phyloP scores from a whole-genome alignment of 2,888 invertebrate genomes.

The Caenorhabditis parvicauda region DNA sequence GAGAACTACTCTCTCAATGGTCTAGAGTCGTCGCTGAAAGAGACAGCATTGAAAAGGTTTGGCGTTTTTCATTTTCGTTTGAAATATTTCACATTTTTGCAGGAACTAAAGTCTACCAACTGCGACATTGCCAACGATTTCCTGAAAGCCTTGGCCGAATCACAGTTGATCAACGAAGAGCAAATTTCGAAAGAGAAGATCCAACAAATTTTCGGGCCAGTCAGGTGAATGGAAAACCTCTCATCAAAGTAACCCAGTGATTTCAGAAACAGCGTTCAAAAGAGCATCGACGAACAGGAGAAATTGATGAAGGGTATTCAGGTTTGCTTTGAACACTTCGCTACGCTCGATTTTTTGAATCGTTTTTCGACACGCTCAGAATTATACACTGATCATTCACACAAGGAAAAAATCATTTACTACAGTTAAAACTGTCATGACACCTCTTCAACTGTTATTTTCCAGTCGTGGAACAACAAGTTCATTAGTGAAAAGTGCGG shows the following conservation, averaged over 20 bases:
- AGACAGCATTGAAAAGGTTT: constrained; percentile 34
- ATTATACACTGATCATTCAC: too few species aligned
- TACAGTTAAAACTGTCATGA: not conserved
- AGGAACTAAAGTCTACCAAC: constrained; percentile 37
- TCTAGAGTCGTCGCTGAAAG: constrained; percentile 70
- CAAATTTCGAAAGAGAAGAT: constrained; percentile 69
- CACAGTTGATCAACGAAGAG: constrained; percentile 44
- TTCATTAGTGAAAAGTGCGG: constrained; percentile 72
- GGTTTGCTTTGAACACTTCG: too few species aligned
- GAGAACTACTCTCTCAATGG: constrained; percentile 74
- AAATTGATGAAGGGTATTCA: constrained; percentile 71
- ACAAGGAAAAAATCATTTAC: too few species aligned
- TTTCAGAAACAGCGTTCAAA: constrained; percentile 71
- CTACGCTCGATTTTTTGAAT: not conserved
- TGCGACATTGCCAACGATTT: constrained; percentile 71
- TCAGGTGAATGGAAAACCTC: too few species aligned
- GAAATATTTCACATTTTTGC: not conserved
- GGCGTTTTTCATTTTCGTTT: not conserved
- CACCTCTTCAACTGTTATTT: constrained; percentile 7
- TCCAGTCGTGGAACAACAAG: constrained; percentile 68
- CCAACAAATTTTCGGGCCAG: constrained; percentile 75
- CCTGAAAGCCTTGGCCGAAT: constrained; percentile 72
- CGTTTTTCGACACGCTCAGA: too few species aligned
- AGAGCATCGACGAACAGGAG: constrained; percentile 75
- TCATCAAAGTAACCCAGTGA: too few species aligned